phyloP scores from a whole-genome alignment of 2,113 vertebrate species.

The Dromas ardeola region DNA sequence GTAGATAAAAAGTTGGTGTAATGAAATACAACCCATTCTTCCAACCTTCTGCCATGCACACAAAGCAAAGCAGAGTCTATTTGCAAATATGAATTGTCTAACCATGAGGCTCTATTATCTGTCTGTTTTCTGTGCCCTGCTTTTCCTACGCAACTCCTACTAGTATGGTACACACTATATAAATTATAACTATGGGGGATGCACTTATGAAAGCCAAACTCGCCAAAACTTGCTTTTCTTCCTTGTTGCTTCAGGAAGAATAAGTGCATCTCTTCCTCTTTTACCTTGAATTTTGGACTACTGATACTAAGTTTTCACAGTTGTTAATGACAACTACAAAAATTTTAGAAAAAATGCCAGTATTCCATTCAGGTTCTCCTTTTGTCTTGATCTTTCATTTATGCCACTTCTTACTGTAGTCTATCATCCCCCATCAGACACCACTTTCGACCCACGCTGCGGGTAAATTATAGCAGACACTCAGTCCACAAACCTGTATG shows the following conservation, averaged over 20 bases:
- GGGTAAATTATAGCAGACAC: background rate
- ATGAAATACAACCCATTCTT: background rate
- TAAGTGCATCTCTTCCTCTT: background rate
- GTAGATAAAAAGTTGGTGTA: background rate
- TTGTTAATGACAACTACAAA: background rate
- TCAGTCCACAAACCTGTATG: background rate
- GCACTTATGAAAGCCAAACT: background rate
- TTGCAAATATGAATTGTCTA: background rate
- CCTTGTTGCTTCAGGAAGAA: background rate
- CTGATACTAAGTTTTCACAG: background rate
- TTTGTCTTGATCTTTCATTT: background rate
- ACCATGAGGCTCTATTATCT: background rate
- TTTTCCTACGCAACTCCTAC: background rate
- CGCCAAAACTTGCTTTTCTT: background rate
- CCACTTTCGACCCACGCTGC: background rate
- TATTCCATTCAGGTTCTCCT: background rate
- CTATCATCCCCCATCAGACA: background rate
- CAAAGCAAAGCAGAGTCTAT: background rate
- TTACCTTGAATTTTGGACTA: background rate
- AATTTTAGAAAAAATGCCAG: background rate
- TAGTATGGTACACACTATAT: background rate
- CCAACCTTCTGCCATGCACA: background rate
- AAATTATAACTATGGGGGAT: background rate
- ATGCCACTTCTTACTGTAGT: background rate
- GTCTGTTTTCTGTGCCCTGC: background rate